Evolutionary conservation across 2,113 vertebrate genomes (phyloP), one percentile per base, ranked within the genome.

Genomic region (Anoplopoma fimbria): DNA sequence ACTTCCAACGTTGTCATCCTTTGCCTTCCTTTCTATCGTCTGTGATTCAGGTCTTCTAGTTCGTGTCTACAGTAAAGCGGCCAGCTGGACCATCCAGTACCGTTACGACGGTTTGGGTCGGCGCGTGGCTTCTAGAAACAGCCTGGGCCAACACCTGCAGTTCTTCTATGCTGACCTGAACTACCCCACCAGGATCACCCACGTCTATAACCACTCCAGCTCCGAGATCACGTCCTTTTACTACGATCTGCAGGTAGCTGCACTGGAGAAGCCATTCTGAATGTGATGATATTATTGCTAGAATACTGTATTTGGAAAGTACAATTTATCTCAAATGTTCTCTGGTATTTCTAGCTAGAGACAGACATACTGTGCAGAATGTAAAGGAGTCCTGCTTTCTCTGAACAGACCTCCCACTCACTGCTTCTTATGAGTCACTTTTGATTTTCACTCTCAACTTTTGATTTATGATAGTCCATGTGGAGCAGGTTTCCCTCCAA

Each of bases 151-250:
- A 87, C 98, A 99, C 65, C 95, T 99, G 68, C 98, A 99, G 94
- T 99, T 99, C 88, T 99, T 99, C 89, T 99, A 99, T 0, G 97
- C 98, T 0, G 98, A 99, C 88, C 95, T 99, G 14, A 99, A 97
- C 40, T 98, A 99, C 76, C 98, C 98, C 7, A 99, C 97, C 17
- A 96, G 98, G 83, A 98, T 99, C 86, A 99, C 98, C 5, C 98
- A 99, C 0, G 97, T 99, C 3, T 99, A 99, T 72, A 99, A 99
- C 90, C 98, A 99, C 87, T 99, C 98, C 0, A 99, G 97, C 91
- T 99, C 98, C 0, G 98, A 99, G 94, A 99, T 99, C 85, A 99
- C 98, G 0, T 99, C 98, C 55, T 96, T 99, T 4, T 99, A 99
- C 88, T 99, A 99, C 3, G 98, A 99, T 75, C 94, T 99, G 70